Percentiles rank a stretch among this genome's conserved stretches.
Evolutionary conservation across 2,888 invertebrate species (phyloP).

Genomic region (Meiosimyza platycephala): DNA sequence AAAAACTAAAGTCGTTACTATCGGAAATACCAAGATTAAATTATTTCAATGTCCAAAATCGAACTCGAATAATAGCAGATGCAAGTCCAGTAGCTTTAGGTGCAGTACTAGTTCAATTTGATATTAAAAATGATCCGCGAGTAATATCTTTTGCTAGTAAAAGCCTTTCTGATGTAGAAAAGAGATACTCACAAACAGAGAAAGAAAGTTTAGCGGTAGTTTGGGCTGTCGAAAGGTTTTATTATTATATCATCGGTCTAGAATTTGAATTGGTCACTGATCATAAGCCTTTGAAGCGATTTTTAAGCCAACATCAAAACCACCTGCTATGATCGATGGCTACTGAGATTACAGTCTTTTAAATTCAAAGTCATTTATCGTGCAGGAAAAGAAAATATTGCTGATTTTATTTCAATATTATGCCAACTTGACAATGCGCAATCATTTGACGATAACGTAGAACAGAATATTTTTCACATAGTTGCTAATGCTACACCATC

Average conservation of each 20-base stretch:
- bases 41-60: no score
- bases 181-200: slow-evolving; percentile 43
- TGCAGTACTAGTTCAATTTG: slow-evolving; percentile 44
- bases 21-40: no score
- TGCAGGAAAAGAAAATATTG: no score
- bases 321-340: slow-evolving; percentile 38
- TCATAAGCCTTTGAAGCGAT: slow-evolving; percentile 40
- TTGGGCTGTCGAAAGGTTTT: slow-evolving; percentile 44
- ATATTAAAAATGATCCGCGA: slow-evolving; percentile 30
- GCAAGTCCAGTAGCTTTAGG: slow-evolving; percentile 44
- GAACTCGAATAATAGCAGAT: slow-evolving; percentile 42
- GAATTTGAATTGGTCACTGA: slow-evolving; percentile 41
- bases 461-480: no score
- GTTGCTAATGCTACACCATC: no score
- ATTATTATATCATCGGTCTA: slow-evolving; percentile 43
- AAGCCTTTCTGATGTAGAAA: slow-evolving; percentile 25
- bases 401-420: no score
- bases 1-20: no score
- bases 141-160: slow-evolving; percentile 41
- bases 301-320: no score
- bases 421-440: no score
- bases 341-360: slow-evolving; percentile 35
- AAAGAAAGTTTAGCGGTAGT: slow-evolving; percentile 46
- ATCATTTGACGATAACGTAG: no score
- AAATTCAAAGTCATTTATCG: neutral